phyloP scores from a whole-genome alignment of 2,113 vertebrate genomes.

The Urocolius indicus region DNA sequence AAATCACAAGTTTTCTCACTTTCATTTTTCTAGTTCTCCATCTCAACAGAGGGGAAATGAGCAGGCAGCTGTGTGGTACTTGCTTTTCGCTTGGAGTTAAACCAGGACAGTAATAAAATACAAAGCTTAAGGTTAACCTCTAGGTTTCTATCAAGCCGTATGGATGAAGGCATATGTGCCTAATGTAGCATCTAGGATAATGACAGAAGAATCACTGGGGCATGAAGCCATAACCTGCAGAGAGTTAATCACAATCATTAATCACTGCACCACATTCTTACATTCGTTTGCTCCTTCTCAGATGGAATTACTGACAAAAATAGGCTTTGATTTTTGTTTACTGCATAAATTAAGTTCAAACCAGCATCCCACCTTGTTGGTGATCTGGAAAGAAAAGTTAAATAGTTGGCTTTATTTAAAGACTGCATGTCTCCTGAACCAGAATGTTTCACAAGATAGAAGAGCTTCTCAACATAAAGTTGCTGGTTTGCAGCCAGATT shows the following conservation, averaged over 20 bases:
- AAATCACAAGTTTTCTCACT: no score
- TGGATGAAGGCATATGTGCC: constrained; percentile 53
- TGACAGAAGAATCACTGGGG: constrained; percentile 79
- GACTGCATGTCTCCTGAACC: background rate
- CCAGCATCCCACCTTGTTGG: background rate
- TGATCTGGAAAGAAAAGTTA: background rate
- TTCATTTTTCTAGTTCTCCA: no score
- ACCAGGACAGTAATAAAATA: background rate
- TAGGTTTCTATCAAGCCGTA: background rate
- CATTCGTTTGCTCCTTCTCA: background rate
- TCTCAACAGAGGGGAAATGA: no score
- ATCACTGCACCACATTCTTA: constrained; percentile 74
- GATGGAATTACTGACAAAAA: constrained; percentile 42
- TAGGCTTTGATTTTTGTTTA: constrained; percentile 57
- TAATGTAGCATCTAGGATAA: constrained; percentile 77
- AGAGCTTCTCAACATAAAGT: background rate
- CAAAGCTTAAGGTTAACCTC: constrained; percentile 29
- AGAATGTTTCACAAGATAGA: background rate
- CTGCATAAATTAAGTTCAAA: constrained; percentile 49
- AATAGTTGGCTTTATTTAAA: background rate
- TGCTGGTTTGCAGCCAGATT: background rate
- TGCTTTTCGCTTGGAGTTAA: no score
- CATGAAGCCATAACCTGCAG: constrained; percentile 83
- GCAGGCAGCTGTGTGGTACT: no score
- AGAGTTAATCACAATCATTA: constrained; percentile 87